Evolutionary conservation across 2,797 vertebrate genomes (phyloP).

Genomic region (Liparis tanakae): DNA sequence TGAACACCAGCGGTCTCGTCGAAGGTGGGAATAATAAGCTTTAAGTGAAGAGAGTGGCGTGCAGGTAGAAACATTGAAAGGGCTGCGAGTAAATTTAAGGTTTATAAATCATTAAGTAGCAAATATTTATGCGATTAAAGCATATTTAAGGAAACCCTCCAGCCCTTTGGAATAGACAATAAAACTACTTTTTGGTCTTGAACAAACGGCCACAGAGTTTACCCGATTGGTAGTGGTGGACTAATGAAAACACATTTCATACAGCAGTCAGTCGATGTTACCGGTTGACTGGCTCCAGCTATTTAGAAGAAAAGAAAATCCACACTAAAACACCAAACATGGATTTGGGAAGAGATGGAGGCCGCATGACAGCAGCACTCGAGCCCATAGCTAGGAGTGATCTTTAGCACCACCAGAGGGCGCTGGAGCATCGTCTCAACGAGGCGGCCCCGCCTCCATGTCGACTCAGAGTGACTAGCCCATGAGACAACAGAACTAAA

Average conservation of each 20-base stretch:
- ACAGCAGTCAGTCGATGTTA: conserved; percentile 1
- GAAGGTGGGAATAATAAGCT: not conserved
- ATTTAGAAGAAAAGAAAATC: not conserved
- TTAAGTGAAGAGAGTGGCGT: not conserved
- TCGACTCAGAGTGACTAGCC: conserved; percentile 33
- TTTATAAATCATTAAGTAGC: not conserved
- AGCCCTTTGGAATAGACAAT: not conserved
- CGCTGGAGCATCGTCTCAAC: conserved; percentile 46
- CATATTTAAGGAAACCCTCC: not conserved
- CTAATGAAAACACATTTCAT: not conserved
- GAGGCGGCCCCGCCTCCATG: conserved; percentile 41
- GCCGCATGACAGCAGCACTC: not conserved
- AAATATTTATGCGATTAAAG: conserved; percentile 15
- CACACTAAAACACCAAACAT: not conserved
- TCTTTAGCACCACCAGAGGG: conserved; percentile 65
- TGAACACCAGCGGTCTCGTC: conserved; percentile 1
- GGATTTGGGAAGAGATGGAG: not conserved
- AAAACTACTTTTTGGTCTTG: not conserved
- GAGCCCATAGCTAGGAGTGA: not conserved
- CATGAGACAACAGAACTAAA: conserved; percentile 17
- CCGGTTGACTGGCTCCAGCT: not conserved
- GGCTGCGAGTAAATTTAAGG: not conserved
- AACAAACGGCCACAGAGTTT: not conserved
- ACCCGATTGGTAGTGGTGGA: not conserved
- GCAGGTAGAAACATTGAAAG: conserved; percentile 1